Evolutionary conservation across 2,113 vertebrate species (phyloP).

Genomic region (Pyxicephalus adspersus): DNA sequence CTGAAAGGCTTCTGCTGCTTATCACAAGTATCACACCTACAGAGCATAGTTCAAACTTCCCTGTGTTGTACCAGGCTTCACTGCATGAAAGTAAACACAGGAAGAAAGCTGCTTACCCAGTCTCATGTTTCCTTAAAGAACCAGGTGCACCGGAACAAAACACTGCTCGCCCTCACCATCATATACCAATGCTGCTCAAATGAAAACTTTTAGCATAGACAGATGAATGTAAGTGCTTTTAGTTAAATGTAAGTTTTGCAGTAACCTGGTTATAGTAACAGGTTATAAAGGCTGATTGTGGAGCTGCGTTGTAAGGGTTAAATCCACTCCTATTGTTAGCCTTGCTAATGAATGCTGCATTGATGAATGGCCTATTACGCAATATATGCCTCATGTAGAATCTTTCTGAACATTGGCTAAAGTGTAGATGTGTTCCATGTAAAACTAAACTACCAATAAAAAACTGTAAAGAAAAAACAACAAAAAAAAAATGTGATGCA

Average conservation of each 20-base stretch:
- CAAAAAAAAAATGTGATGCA: too few relatives aligned
- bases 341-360: background rate
- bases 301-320: background rate
- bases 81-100: constrained; percentile 40
- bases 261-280: too few relatives aligned
- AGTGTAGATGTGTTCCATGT: too few relatives aligned
- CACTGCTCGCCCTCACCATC: background rate
- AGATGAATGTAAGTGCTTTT: background rate
- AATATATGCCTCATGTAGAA: too few relatives aligned
- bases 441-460: too few relatives aligned
- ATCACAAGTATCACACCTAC: constrained; percentile 48
- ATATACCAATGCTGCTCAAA: background rate
- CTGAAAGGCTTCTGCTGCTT: constrained; percentile 13
- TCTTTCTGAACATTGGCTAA: too few relatives aligned
- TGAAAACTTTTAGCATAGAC: background rate
- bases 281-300: background rate
- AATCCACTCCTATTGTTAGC: background rate
- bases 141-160: background rate
- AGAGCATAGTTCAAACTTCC: constrained; percentile 18
- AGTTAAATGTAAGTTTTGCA: background rate
- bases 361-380: background rate
- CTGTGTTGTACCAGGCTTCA: constrained; percentile 34
- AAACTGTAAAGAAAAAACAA: too few relatives aligned
- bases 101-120: background rate
- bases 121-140: constrained; percentile 25